Percentiles rank a stretch among this genome's conserved stretches.
phyloP scores from a whole-genome alignment of 2,113 vertebrate species.

The Carassius carassius region DNA sequence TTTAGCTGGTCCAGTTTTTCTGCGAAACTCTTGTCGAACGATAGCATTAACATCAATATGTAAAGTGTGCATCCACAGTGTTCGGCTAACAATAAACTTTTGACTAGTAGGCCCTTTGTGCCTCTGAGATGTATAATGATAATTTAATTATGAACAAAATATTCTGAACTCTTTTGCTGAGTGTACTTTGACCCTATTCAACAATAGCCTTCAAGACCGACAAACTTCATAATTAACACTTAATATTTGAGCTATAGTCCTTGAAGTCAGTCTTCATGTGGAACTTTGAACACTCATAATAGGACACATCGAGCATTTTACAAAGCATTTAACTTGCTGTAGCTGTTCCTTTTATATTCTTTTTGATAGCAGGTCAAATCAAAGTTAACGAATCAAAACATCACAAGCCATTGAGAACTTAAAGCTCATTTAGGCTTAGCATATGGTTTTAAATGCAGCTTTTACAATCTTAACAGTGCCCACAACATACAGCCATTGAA shows the following conservation, averaged over 20 bases:
- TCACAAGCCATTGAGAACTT: neutral
- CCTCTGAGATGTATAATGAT: neutral
- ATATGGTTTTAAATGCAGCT: no score
- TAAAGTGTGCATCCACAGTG: neutral
- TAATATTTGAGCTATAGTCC: neutral
- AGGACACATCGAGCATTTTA: neutral
- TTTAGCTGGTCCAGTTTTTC: neutral
- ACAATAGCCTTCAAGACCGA: no score
- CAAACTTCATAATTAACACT: no score
- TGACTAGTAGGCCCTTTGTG: neutral
- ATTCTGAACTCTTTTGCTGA: neutral
- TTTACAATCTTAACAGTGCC: no score
- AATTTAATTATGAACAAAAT: neutral
- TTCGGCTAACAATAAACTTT: neutral
- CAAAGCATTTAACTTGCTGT: neutral
- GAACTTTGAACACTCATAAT: slow-evolving; percentile 12
- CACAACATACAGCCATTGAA: no score
- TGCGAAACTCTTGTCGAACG: neutral
- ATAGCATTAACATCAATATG: neutral
- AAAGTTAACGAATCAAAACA: neutral
- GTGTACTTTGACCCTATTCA: neutral
- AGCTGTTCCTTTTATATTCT: neutral
- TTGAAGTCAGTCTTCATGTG: neutral
- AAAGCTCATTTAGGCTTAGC: neutral
- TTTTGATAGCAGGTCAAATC: neutral